Base-by-base conservation (phyloP, 2,113 vertebrate species). In the Bostrychus sinensis region DNA sequence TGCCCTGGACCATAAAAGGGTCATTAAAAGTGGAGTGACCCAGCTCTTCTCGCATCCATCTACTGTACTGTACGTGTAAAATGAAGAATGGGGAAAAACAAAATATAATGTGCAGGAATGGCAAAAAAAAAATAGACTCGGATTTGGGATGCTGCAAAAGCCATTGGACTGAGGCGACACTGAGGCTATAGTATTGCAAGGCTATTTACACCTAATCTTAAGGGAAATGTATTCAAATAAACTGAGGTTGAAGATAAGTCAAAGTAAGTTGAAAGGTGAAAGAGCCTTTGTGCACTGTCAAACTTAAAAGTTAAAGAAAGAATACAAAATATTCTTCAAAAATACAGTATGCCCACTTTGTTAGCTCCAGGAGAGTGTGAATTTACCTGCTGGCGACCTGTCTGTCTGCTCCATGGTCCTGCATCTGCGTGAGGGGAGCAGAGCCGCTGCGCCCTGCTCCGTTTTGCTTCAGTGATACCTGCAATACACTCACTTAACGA, bases 351-450 rank as follows among this genome's bases (percentile, higher is more conserved):
- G n/a, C 12, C 5, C 7, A 28, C 5, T 25, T 16, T 11, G 19
- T 28, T 16, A 51, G 48, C 14, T 28, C 14, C 6, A 51, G 48
- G 26, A 51, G 25, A 51, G 19, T 26, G 14, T 51, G 16, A 2
- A 1, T n/a, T 56, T 45, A 59, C 91, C 91, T 91, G 86, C 89
- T 86, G 83, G 89, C 89, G 83, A 89, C 86, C 87, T 90, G 91
- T 86, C 89, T 89, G 60, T 91, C 91, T 86, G 82, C 90, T 83
- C 86, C 91, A 88, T 92, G 89, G 86, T 92, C 89, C 91, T 92
- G 89, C 91, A 92, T 92, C 83, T 86, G 89, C 74, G 60, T 83
- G 62, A 48, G 45, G 46, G 36, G 71, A 66, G 70, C 80, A 82
- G 81, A 76, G 78, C 78, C 48, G 54, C 78, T 72, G 65, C 65